phyloP scores from a whole-genome alignment of 2,797 vertebrate species.

The Eleutherodactylus coqui region DNA sequence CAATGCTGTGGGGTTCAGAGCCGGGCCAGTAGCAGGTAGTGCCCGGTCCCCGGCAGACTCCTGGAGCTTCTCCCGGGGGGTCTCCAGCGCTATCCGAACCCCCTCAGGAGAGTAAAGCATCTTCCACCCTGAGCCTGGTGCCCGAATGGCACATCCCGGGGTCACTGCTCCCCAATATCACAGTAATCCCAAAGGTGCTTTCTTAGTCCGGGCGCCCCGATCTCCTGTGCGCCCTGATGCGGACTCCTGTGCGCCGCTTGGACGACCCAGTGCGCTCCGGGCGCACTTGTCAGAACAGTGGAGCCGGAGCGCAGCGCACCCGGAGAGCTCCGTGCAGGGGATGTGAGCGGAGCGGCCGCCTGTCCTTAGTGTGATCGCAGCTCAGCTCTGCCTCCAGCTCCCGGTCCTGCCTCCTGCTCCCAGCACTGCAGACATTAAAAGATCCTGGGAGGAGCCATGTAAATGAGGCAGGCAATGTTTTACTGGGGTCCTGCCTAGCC shows the following conservation, averaged over 20 bases:
- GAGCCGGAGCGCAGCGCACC: no score
- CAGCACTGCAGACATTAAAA: constrained; percentile 55
- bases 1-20: background rate
- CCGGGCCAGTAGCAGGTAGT: constrained; percentile 33
- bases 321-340: background rate
- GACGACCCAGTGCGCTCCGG: no score
- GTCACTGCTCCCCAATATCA: background rate
- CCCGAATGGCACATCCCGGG: constrained; percentile 36
- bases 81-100: constrained; percentile 65
- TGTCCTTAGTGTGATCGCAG: constrained; percentile 22
- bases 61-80: constrained; percentile 60
- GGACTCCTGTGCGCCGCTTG: background rate
- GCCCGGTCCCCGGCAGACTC: constrained; percentile 17
- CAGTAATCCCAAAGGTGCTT: constrained; percentile 4
- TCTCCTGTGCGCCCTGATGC: background rate
- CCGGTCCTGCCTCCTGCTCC: constrained; percentile 46
- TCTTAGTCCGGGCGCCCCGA: no score
- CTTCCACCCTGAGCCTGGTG: constrained; percentile 72
- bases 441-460: constrained; percentile 46
- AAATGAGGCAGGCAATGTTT: constrained; percentile 47
- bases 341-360: constrained; percentile 15
- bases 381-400: constrained; percentile 44
- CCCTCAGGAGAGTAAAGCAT: constrained; percentile 74
- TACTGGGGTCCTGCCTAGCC: constrained; percentile 63
- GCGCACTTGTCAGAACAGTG: background rate